These are phyloP conservation scores for Acanthoscelides obtectus DNA, from an alignment of 2,888 invertebrate genomes.

Conservation along the genomic window DNA sequence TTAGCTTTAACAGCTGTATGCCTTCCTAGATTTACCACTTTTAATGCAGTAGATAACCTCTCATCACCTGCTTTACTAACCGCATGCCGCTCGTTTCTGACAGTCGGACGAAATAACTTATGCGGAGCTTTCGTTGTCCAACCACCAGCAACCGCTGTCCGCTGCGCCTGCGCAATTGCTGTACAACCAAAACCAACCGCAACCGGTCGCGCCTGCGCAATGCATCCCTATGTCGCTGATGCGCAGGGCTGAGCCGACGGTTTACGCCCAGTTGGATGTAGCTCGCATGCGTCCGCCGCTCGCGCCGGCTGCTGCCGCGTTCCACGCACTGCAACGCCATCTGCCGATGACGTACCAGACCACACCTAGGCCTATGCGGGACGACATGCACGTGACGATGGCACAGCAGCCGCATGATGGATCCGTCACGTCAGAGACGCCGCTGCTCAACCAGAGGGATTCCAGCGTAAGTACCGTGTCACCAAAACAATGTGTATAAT, in stretches of 20 bases:
- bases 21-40: too few relatives aligned
- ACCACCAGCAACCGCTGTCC: slow-evolving; percentile 39
- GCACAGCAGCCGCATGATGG: slow-evolving; percentile 30
- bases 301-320: slow-evolving; percentile 44
- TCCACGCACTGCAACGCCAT: slow-evolving; percentile 44
- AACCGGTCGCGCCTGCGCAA: slow-evolving; percentile 27
- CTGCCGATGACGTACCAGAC: slow-evolving; percentile 39
- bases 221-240: slow-evolving; percentile 47
- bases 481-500: too few relatives aligned
- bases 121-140: slow-evolving; percentile 51
- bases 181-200: slow-evolving; percentile 42
- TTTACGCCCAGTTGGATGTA: slow-evolving; percentile 54
- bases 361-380: slow-evolving; percentile 38
- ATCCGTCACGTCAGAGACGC: slow-evolving; percentile 42
- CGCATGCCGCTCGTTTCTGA: slow-evolving; percentile 16
- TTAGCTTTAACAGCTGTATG: too few relatives aligned
- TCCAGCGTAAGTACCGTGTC: slow-evolving; percentile 37
- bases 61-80: background rate
- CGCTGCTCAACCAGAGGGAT: slow-evolving; percentile 40
- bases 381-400: slow-evolving; percentile 34
- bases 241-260: slow-evolving; percentile 50
- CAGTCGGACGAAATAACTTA: slow-evolving; percentile 54
- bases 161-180: slow-evolving; percentile 35
- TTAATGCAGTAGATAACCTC: too few relatives aligned
- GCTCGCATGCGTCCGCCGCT: slow-evolving; percentile 43